Conservation (phyloP, 2,888 invertebrate genomes). For the Aplocera efformata region DNA sequence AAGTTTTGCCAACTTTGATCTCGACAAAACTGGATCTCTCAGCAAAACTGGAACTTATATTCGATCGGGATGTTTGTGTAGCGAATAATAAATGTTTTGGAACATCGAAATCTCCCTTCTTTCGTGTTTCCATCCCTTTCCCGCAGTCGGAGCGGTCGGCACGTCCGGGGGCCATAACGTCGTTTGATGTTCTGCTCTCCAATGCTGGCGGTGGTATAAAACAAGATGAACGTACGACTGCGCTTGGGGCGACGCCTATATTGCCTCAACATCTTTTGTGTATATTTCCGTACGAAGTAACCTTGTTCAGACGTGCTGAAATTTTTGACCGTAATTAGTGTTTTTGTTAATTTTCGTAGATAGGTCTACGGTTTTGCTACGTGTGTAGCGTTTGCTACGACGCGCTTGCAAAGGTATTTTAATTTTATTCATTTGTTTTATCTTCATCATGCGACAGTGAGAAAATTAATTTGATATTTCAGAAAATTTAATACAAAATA, state of each 20-base stretch:
- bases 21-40: conserved; percentile 38
- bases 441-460: too few relatives aligned
- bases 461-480: too few relatives aligned
- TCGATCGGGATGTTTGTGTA: conserved; percentile 59
- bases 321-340: conserved; percentile 5
- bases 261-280: conserved; percentile 77
- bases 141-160: conserved; percentile 55
- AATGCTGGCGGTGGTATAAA: conserved; percentile 75
- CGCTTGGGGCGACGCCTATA: conserved; percentile 79
- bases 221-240: conserved; percentile 73
- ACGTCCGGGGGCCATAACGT: conserved; percentile 77
- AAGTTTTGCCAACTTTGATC: too few relatives aligned
- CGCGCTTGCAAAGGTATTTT: conserved; percentile 1
- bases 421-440: not conserved
- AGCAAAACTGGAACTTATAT: conserved; percentile 26
- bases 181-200: conserved; percentile 81
- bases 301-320: conserved; percentile 53
- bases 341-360: conserved; percentile 10
- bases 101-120: conserved; percentile 63
- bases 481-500: too few relatives aligned
- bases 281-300: conserved; percentile 65
- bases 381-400: conserved; percentile 19
- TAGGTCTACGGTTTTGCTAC: conserved; percentile 16
- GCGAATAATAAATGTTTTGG: conserved; percentile 71
- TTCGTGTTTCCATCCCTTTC: conserved; percentile 56